Percentiles rank a stretch among this genome's conserved stretches.
These are phyloP conservation scores for Ormyrus pomaceus DNA, from an alignment of 2,888 invertebrate genomes.

Conservation along the genomic window DNA sequence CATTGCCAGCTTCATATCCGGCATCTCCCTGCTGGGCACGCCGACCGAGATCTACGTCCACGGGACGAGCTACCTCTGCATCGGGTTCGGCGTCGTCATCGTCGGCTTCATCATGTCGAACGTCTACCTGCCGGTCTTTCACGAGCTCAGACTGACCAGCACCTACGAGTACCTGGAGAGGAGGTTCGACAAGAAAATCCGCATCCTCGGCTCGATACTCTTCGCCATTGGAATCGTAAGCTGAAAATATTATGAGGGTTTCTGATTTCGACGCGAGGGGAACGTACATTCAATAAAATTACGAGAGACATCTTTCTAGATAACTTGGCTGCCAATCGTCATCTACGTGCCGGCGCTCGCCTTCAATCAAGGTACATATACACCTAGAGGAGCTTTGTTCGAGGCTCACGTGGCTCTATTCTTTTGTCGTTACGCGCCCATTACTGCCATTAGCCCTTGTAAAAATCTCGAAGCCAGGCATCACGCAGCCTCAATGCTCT, in stretches of 20 bases:
- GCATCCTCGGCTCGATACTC: conserved; percentile 83
- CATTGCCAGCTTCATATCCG: conserved; percentile 88
- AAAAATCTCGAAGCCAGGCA: background rate
- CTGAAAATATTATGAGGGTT: background rate
- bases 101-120: conserved; percentile 83
- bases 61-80: conserved; percentile 86
- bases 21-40: conserved; percentile 86
- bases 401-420: conserved; percentile 20
- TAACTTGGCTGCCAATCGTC: conserved; percentile 87
- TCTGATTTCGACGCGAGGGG: background rate
- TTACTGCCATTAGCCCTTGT: background rate
- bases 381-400: conserved; percentile 1
- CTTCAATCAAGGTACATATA: conserved; percentile 84
- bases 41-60: conserved; percentile 90
- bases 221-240: conserved; percentile 84
- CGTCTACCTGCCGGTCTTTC: conserved; percentile 85
- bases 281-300: background rate
- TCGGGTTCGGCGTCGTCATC: conserved; percentile 80
- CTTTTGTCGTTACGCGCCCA: conserved; percentile 11
- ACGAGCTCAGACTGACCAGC: conserved; percentile 84
- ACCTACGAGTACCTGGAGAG: conserved; percentile 88
- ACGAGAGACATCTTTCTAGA: conserved; percentile 17
- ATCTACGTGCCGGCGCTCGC: conserved; percentile 87
- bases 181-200: conserved; percentile 83
- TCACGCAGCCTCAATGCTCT: background rate